phyloP scores from a whole-genome alignment of 2,113 vertebrate species.

The Megaleporinus macrocephalus region DNA sequence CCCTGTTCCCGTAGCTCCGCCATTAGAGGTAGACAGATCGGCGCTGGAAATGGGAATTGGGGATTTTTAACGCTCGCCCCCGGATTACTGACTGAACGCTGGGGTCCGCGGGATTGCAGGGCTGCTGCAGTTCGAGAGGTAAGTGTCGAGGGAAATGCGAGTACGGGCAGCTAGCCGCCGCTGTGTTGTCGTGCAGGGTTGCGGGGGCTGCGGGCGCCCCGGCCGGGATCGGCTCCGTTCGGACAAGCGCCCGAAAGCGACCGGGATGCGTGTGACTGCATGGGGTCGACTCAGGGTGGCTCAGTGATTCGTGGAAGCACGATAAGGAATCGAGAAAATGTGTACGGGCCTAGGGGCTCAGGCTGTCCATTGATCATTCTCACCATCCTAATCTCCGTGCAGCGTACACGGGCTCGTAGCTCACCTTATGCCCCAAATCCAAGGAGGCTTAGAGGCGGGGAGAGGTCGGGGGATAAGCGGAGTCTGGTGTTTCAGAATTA shows the following conservation, averaged over 20 bases:
- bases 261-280: slow-evolving; percentile 22
- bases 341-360: neutral
- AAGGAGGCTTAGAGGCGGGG: neutral
- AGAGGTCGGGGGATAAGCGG: neutral
- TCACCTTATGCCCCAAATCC: slow-evolving; percentile 39
- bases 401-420: slow-evolving; percentile 3
- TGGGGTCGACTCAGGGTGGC: slow-evolving; percentile 44
- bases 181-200: slow-evolving; percentile 30
- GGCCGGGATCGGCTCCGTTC: slow-evolving; percentile 66
- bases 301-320: slow-evolving; percentile 59
- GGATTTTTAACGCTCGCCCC: slow-evolving; percentile 65
- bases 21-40: slow-evolving; percentile 71
- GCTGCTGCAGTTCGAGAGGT: slow-evolving; percentile 56
- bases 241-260: slow-evolving; percentile 18
- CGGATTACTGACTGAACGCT: slow-evolving; percentile 47
- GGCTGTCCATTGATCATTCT: slow-evolving; percentile 29
- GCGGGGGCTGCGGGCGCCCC: slow-evolving; percentile 59
- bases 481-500: neutral
- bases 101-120: slow-evolving; percentile 47
- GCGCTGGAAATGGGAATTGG: slow-evolving; percentile 61
- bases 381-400: slow-evolving; percentile 1
- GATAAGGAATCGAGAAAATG: slow-evolving; percentile 63
- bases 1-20: slow-evolving; percentile 70
- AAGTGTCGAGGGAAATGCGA: slow-evolving; percentile 61
- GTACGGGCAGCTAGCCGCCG: slow-evolving; percentile 65